Conservation (phyloP, 2,113 vertebrate species). For the Carassius carassius region DNA sequence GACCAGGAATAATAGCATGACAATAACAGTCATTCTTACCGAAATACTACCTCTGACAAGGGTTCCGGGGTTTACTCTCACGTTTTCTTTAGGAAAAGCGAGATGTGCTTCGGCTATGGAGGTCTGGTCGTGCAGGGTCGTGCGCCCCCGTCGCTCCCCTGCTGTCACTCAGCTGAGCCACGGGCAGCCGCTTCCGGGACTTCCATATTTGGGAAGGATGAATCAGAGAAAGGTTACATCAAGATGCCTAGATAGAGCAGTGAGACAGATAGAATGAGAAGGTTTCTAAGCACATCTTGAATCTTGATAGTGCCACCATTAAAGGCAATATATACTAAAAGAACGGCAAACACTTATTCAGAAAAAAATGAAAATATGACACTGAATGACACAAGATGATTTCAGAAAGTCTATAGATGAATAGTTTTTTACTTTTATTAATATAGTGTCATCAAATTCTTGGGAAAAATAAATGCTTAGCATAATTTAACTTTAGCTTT, state of each 20-base stretch:
- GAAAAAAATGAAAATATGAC: not conserved
- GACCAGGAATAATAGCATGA: not conserved
- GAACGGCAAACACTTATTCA: not conserved
- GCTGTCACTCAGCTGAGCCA: conserved; percentile 74
- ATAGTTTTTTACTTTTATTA: not conserved
- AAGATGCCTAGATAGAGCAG: conserved; percentile 2
- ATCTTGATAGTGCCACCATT: not conserved
- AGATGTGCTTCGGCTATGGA: conserved; percentile 43
- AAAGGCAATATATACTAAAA: not conserved
- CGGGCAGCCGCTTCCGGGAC: conserved; percentile 83
- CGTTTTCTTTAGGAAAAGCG: not conserved
- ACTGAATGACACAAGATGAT: not conserved
- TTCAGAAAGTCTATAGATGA: not conserved
- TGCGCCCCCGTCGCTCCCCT: conserved; percentile 53
- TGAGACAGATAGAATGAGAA: not conserved
- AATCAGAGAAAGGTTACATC: conserved; percentile 63
- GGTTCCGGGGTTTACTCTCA: not conserved
- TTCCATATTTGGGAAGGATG: conserved; percentile 86
- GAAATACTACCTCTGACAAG: conserved; percentile 31
- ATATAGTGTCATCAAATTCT: too few relatives aligned
- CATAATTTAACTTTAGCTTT: not conserved
- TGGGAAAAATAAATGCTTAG: too few relatives aligned
- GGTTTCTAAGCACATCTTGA: not conserved
- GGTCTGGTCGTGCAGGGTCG: conserved; percentile 52
- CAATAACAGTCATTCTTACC: conserved; percentile 16